These are phyloP conservation scores for Haplotaxodon microlepis DNA, from an alignment of 2,113 vertebrate genomes.

Conservation along the genomic window DNA sequence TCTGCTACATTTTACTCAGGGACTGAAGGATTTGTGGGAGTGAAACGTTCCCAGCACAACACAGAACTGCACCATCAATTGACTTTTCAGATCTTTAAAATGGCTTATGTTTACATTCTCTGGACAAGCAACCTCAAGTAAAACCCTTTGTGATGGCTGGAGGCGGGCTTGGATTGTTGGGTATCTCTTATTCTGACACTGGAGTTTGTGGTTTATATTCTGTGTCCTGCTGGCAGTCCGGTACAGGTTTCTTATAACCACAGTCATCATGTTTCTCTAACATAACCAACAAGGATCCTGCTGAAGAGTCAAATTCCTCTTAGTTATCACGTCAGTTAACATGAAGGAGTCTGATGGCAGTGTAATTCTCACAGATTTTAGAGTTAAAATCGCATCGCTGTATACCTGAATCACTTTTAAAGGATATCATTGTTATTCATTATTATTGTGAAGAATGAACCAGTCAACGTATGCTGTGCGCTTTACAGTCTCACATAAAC, in stretches of 20 bases:
- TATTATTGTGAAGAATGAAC: not conserved
- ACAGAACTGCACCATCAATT: not conserved
- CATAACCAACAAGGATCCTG: not conserved
- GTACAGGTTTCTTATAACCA: not conserved
- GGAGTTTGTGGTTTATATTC: not conserved
- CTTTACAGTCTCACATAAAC: not conserved
- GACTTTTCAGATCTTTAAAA: not conserved
- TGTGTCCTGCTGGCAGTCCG: not conserved
- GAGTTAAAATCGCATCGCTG: not conserved
- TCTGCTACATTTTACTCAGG: slow-evolving; percentile 11
- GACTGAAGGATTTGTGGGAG: not conserved
- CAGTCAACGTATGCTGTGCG: fast-evolving
- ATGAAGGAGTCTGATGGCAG: not conserved
- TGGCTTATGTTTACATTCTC: not conserved
- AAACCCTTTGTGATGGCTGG: not conserved
- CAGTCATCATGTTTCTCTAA: not conserved
- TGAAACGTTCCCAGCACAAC: not conserved
- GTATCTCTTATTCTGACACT: not conserved
- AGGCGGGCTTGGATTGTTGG: not conserved
- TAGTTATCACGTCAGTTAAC: not conserved
- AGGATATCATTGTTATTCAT: not conserved
- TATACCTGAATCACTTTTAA: not conserved
- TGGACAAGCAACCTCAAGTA: not conserved
- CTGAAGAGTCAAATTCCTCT: not conserved
- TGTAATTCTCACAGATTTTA: not conserved